phyloP scores from a whole-genome alignment of 2,797 vertebrate genomes.

The Eulemur albifrons region DNA sequence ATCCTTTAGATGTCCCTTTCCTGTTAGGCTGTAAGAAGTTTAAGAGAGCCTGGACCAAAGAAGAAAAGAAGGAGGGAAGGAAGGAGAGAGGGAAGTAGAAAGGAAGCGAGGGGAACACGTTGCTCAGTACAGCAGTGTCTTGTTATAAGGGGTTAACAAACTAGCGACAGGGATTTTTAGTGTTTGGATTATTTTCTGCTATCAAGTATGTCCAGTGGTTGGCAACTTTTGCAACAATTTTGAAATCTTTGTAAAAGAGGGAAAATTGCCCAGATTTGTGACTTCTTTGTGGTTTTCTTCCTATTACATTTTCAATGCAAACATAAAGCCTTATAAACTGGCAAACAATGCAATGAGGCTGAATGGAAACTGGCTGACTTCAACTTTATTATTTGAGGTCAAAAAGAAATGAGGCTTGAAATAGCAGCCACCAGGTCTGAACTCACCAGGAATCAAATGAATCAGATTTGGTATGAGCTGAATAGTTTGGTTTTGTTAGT shows the following conservation, averaged over 20 bases:
- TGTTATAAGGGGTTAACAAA: constrained; percentile 19
- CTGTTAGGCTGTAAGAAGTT: neutral
- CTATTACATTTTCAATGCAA: constrained; percentile 52
- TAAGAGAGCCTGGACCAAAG: neutral
- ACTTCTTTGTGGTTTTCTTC: constrained; percentile 56
- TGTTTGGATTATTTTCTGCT: constrained; percentile 45
- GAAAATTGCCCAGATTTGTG: constrained; percentile 49
- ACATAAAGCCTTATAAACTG: constrained; percentile 54
- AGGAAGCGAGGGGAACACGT: neutral
- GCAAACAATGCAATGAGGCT: constrained; percentile 43
- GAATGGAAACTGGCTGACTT: constrained; percentile 54
- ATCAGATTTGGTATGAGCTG: constrained; percentile 37
- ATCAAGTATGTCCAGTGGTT: neutral
- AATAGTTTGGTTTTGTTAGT: constrained; percentile 34
- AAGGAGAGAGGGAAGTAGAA: too few relatives aligned
- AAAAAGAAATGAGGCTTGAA: constrained; percentile 72
- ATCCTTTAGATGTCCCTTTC: neutral
- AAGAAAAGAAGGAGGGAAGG: neutral
- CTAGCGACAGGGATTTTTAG: neutral
- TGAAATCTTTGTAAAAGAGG: constrained; percentile 31
- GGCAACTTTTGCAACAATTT: constrained; percentile 47
- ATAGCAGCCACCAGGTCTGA: constrained; percentile 55
- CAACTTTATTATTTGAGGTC: constrained; percentile 66
- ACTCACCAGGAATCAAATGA: constrained; percentile 51
- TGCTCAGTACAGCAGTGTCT: neutral